Evolutionary conservation across 2,113 vertebrate species (phyloP).

Genomic region (Heterochromis multidens): DNA sequence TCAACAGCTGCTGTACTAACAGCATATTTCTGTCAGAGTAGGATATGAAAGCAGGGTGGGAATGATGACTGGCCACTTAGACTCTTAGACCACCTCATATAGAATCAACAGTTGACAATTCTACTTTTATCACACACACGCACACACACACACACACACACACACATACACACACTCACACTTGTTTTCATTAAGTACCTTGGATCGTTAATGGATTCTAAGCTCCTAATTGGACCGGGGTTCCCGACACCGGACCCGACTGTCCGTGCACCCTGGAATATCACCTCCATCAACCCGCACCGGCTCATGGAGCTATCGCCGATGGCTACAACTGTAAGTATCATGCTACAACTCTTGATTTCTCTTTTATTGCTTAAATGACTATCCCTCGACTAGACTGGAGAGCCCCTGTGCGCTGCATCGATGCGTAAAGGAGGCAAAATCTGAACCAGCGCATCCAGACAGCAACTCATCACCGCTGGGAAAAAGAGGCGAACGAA

Average conservation of each 20-base stretch:
- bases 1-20: constrained; percentile 24
- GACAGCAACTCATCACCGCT: neutral
- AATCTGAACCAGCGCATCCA: neutral
- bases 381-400: neutral
- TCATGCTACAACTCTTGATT: neutral
- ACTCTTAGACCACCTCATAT: constrained; percentile 1
- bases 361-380: neutral
- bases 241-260: constrained; percentile 52
- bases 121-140: neutral
- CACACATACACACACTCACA: too few relatives aligned
- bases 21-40: neutral
- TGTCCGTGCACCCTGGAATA: constrained; percentile 65
- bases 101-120: neutral
- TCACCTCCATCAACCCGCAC: constrained; percentile 58
- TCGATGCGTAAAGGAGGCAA: neutral
- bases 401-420: constrained; percentile 3
- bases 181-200: neutral
- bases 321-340: constrained; percentile 76
- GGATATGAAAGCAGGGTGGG: constrained; percentile 2
- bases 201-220: constrained; percentile 53
- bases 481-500: rapidly evolving
- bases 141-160: too few relatives aligned
- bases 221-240: constrained; percentile 44
- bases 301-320: constrained; percentile 65
- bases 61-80: constrained; percentile 13